Evolutionary conservation across 2,113 vertebrate genomes (phyloP).

Genomic region (Pongo abelii): DNA sequence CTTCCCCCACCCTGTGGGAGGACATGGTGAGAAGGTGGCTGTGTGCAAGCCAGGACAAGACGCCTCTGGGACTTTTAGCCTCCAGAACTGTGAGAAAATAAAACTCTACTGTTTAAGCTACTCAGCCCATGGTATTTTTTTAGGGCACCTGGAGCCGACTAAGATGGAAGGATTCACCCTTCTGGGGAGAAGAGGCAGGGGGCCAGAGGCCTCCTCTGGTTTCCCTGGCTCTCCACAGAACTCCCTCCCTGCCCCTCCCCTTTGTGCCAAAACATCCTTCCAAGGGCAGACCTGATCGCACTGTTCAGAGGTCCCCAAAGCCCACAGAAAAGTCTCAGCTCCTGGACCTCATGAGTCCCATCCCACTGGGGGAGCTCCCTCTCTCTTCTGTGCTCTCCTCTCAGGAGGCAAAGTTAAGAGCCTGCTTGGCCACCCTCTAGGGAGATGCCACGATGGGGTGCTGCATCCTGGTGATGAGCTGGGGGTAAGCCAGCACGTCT

Average conservation of each 20-base stretch:
- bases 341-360: neutral
- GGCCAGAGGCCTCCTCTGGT: neutral
- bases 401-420: neutral
- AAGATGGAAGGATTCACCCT: neutral
- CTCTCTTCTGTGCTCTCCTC: neutral
- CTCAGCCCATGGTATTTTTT: neutral
- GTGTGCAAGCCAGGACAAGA: neutral
- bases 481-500: rapidly evolving
- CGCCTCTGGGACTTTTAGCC: neutral
- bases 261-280: neutral
- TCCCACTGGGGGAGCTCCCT: neutral
- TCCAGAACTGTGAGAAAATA: no score
- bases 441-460: neutral
- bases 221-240: neutral
- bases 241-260: no score
- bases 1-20: neutral
- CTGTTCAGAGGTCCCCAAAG: neutral
- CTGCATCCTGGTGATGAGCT: neutral
- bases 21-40: neutral
- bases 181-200: neutral
- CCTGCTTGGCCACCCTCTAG: neutral
- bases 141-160: neutral
- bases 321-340: neutral
- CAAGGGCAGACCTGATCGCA: neutral
- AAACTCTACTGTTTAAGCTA: no score